These are phyloP conservation scores for Popillia japonica DNA, from an alignment of 1,140 invertebrate species.

Conservation along the genomic window DNA sequence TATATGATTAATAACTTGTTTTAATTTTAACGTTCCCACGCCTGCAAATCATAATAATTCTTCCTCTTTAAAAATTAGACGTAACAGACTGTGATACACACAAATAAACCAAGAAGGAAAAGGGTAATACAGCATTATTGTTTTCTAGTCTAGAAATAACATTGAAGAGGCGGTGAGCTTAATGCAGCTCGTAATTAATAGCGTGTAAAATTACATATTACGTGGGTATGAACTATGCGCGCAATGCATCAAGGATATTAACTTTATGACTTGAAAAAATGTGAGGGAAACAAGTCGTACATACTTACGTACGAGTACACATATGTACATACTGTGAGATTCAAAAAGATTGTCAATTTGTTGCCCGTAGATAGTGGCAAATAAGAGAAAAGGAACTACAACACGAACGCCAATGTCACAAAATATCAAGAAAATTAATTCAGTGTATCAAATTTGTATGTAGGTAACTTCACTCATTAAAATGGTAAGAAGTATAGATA, in stretches of 20 bases:
- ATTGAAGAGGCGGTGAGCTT: neutral
- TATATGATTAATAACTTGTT: neutral
- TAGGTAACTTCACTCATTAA: too few relatives aligned
- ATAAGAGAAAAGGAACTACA: too few relatives aligned
- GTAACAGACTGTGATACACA: neutral
- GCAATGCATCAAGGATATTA: neutral
- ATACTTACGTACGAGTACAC: too few relatives aligned
- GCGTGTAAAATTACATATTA: neutral
- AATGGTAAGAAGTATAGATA: too few relatives aligned
- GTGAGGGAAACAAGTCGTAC: neutral
- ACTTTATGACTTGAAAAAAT: neutral
- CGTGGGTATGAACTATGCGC: neutral
- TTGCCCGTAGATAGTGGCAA: too few relatives aligned
- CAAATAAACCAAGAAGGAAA: neutral
- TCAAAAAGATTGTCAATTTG: too few relatives aligned
- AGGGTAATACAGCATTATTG: neutral
- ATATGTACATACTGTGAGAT: too few relatives aligned
- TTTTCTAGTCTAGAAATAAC: neutral
- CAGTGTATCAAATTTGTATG: too few relatives aligned
- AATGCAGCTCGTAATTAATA: neutral
- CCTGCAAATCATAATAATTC: neutral
- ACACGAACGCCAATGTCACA: too few relatives aligned
- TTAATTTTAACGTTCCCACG: conserved; percentile 1
- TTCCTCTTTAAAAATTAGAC: neutral
- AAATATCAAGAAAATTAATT: too few relatives aligned